Conservation (phyloP, 2,797 vertebrate genomes). For the Brotula barbata region DNA sequence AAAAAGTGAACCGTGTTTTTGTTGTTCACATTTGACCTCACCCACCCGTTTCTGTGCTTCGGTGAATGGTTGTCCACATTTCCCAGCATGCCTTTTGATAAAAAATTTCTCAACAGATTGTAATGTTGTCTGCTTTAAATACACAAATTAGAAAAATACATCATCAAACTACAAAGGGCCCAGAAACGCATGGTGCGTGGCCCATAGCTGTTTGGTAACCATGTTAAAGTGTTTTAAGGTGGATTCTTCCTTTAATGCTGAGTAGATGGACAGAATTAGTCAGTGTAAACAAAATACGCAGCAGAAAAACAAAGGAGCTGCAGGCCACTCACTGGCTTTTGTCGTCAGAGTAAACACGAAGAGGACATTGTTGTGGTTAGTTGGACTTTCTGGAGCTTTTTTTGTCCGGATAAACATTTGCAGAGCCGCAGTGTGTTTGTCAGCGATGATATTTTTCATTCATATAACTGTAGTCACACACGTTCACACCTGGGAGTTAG, state of each 20-base stretch:
- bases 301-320: constrained; percentile 26
- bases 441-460: constrained; percentile 10
- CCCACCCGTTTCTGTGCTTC: not conserved
- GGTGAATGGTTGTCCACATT: not conserved
- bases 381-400: constrained; percentile 10
- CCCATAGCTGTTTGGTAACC: constrained; percentile 7
- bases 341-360: constrained; percentile 19
- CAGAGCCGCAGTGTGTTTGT: constrained; percentile 28
- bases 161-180: not conserved
- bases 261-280: constrained; percentile 25
- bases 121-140: not conserved
- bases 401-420: constrained; percentile 31
- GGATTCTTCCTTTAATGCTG: constrained; percentile 3
- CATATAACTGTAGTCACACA: constrained; percentile 13
- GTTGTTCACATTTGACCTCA: not conserved
- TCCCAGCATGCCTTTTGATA: not conserved
- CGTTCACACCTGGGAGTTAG: constrained; percentile 42
- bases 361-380: constrained; percentile 31
- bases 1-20: no score
- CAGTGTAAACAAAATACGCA: constrained; percentile 15
- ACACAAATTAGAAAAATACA: not conserved
- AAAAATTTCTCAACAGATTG: not conserved
- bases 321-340: constrained; percentile 26
- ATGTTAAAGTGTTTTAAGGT: constrained; percentile 29
- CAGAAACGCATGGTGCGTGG: not conserved